Conservation (phyloP, 2,113 vertebrate genomes). For the Gopherus evgoodei region DNA sequence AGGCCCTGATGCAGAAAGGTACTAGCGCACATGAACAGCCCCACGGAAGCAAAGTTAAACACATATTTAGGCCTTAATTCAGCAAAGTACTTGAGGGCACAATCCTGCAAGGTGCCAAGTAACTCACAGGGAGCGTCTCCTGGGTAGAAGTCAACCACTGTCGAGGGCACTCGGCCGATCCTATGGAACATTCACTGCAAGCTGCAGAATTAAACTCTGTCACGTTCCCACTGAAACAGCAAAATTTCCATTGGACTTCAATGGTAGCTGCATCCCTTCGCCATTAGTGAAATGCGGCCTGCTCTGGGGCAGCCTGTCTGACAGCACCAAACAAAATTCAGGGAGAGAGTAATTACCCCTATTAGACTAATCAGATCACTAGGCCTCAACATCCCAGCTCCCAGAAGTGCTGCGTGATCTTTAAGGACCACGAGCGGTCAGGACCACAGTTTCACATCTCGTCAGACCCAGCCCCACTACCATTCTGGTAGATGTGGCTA, state of each 20-base stretch:
- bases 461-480: neutral
- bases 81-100: neutral
- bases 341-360: neutral
- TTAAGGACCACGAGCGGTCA: neutral
- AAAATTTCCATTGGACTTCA: neutral
- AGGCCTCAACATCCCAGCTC: neutral
- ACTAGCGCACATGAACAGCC: neutral
- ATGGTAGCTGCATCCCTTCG: neutral
- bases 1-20: neutral
- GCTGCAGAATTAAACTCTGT: neutral
- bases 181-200: neutral
- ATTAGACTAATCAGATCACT: neutral
- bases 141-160: neutral
- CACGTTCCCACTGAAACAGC: neutral
- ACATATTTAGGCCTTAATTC: neutral
- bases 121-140: neutral
- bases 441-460: neutral
- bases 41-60: neutral
- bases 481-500: neutral
- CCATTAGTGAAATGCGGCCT: fast-evolving
- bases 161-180: neutral
- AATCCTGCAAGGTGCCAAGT: neutral
- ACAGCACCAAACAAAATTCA: fast-evolving
- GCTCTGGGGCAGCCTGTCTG: neutral
- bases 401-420: neutral